Evolutionary conservation across 2,797 vertebrate species (phyloP).

Genomic region (Lithobates pipiens): DNA sequence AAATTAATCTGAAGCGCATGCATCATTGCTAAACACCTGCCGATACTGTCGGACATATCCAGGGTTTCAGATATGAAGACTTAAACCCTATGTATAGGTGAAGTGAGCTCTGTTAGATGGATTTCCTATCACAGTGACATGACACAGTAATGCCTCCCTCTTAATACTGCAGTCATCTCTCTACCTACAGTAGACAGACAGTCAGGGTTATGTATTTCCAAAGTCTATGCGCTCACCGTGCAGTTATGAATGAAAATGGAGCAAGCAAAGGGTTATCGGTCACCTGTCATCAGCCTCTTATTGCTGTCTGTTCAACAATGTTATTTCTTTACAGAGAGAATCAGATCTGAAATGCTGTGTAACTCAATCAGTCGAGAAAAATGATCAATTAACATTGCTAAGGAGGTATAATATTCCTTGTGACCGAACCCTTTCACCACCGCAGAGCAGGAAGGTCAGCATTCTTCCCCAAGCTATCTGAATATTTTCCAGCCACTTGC

Average conservation of each 20-base stretch:
- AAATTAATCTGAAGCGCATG: no score
- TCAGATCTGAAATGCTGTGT: conserved; percentile 23
- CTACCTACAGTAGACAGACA: not conserved
- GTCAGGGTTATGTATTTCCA: not conserved
- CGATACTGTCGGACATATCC: no score
- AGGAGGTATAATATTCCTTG: conserved; percentile 41
- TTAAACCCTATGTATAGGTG: no score
- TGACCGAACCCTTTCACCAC: conserved; percentile 35
- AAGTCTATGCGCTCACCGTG: not conserved
- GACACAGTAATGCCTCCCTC: no score
- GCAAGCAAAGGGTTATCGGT: conserved; percentile 33
- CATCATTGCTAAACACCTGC: no score
- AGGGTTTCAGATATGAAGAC: no score
- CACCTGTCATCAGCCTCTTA: conserved; percentile 39
- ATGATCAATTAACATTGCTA: conserved; percentile 58
- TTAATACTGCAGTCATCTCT: no score
- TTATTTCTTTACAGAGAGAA: conserved; percentile 15
- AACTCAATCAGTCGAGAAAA: conserved; percentile 51
- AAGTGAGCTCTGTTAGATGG: no score
- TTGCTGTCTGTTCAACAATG: conserved; percentile 26
- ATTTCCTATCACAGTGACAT: no score
- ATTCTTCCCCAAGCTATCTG: conserved; percentile 17
- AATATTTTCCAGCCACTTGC: conserved; percentile 49
- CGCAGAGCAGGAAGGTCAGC: conserved; percentile 38
- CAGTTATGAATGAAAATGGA: not conserved